phyloP scores from a whole-genome alignment of 2,113 vertebrate species.

The Callorhinus ursinus region DNA sequence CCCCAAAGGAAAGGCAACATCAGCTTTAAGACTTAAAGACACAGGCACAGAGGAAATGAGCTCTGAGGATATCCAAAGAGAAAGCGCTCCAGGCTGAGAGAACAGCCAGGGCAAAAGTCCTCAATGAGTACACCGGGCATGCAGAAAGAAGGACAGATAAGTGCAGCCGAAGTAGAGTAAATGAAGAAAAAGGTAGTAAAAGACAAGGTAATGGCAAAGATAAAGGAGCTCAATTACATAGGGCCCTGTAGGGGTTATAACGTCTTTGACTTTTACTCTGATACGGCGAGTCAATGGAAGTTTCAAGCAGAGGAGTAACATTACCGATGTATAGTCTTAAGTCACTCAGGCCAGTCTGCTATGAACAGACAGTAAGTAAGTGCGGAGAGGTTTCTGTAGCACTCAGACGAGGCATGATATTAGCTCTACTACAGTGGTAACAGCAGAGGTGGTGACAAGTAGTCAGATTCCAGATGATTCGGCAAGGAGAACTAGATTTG shows the following conservation, averaged over 20 bases:
- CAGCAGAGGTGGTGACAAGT: not conserved
- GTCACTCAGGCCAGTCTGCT: not conserved
- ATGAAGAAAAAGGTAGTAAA: not conserved
- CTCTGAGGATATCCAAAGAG: not conserved
- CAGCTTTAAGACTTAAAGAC: not conserved
- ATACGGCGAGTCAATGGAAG: not conserved
- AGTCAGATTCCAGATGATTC: not conserved
- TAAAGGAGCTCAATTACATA: not conserved
- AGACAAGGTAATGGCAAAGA: not conserved
- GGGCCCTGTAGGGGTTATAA: not conserved
- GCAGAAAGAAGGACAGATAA: not conserved
- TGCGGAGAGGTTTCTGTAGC: not conserved
- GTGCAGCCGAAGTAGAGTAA: not conserved
- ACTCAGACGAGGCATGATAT: not conserved
- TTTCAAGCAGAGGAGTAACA: not conserved
- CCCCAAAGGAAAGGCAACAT: not conserved
- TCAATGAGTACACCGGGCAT: not conserved
- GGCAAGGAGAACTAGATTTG: not conserved
- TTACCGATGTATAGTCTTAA: not conserved
- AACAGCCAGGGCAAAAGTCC: not conserved
- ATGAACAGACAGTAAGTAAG: not conserved
- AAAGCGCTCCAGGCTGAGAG: not conserved
- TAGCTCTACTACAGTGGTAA: not conserved
- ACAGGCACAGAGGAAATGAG: not conserved
- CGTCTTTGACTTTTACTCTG: not conserved